Conservation (phyloP, 1,140 invertebrate genomes). For the Penaeus vannamei region DNA sequence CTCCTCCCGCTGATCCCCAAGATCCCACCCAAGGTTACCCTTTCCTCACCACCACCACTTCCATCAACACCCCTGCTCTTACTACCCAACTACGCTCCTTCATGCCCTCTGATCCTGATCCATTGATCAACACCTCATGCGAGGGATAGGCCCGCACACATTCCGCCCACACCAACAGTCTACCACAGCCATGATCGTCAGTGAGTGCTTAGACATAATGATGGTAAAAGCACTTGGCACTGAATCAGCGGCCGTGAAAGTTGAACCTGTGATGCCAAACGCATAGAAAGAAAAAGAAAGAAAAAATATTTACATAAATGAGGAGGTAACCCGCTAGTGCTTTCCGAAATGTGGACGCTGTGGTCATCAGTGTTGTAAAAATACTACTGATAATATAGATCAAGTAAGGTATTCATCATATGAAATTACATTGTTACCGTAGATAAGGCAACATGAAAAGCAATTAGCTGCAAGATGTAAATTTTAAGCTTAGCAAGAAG, state of each 20-base stretch:
- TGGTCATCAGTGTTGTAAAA: constrained; percentile 16
- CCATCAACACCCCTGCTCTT: not conserved
- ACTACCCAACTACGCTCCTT: not conserved
- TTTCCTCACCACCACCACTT: not conserved
- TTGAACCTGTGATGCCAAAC: constrained; percentile 42
- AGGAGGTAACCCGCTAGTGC: constrained; percentile 46
- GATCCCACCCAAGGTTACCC: not conserved
- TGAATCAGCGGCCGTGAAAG: constrained; percentile 29
- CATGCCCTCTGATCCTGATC: not conserved
- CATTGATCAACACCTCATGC: constrained; percentile 13
- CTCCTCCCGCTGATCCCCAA: not conserved
- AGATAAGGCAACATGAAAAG: too few relatives aligned
- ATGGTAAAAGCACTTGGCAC: not conserved
- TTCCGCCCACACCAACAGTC: constrained; percentile 61
- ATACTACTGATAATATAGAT: not conserved
- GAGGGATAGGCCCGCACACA: constrained; percentile 61
- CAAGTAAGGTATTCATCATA: too few relatives aligned
- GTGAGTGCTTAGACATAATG: not conserved
- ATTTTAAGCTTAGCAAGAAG: constrained; percentile 18
- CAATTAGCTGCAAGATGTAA: not conserved
- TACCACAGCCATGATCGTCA: constrained; percentile 43
- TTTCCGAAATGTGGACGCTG: constrained; percentile 23
- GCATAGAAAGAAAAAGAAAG: not conserved
- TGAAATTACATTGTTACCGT: too few relatives aligned
- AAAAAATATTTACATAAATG: not conserved